These are phyloP conservation scores for Tachina lurida DNA, from an alignment of 2,888 invertebrate species.

Conservation along the genomic window DNA sequence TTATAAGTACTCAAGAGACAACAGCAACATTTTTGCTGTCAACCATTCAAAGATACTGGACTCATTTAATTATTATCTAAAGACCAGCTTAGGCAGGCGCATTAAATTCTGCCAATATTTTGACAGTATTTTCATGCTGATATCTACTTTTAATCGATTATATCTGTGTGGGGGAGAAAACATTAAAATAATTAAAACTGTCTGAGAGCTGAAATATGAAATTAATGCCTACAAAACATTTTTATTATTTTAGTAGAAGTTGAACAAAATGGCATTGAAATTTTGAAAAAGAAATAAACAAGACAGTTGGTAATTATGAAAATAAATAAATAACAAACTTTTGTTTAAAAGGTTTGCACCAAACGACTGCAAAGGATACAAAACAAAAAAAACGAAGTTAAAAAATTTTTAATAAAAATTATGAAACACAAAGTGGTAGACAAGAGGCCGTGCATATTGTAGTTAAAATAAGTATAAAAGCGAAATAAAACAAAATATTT, in stretches of 20 bases:
- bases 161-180: neutral
- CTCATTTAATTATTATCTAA: neutral
- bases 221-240: neutral
- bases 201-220: neutral
- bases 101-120: slow-evolving; percentile 5
- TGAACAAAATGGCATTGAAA: neutral
- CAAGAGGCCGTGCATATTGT: no score
- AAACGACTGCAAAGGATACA: no score
- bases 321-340: no score
- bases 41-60: slow-evolving; percentile 6
- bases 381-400: no score
- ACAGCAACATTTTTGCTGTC: neutral
- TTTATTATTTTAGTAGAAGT: neutral
- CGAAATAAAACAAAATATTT: no score
- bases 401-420: no score
- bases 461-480: no score
- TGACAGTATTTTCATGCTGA: no score
- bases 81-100: neutral
- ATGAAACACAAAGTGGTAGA: no score
- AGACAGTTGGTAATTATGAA: no score
- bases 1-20: slow-evolving; percentile 12
- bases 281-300: no score
- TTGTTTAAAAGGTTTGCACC: no score
- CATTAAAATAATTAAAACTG: slow-evolving; percentile 31
- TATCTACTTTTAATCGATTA: neutral